A percentile compares a stretch with the other conserved stretches of the same genome.
These are phyloP conservation scores for Pristionchus fissidentatus DNA, from an alignment of 2,888 invertebrate species.

Conservation along the genomic window DNA sequence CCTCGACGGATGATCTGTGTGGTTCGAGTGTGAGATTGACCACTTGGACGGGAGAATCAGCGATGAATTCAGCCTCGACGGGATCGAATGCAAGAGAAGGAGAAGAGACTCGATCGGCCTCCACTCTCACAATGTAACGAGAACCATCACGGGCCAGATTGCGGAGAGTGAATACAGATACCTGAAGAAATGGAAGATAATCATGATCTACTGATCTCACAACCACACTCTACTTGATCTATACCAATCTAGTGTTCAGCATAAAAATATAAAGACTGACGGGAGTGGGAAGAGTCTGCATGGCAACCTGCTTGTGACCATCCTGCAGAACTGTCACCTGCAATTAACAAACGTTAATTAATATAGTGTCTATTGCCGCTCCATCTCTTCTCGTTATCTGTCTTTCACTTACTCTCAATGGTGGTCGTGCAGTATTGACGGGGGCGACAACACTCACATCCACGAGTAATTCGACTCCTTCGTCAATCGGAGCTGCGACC, in stretches of 20 bases:
- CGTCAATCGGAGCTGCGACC: constrained; percentile 48
- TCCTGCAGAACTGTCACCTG: constrained; percentile 29
- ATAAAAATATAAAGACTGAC: constrained; percentile 6
- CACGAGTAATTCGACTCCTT: constrained; percentile 42
- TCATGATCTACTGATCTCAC: neutral
- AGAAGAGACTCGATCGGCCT: constrained; percentile 7
- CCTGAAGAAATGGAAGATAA: neutral
- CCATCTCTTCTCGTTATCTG: neutral
- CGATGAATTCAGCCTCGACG: neutral
- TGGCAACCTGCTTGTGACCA: neutral
- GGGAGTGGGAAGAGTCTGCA: constrained; percentile 26
- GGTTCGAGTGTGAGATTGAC: constrained; percentile 14
- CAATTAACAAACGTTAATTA: neutral
- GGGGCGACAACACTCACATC: constrained; percentile 1
- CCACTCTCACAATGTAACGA: constrained; percentile 42
- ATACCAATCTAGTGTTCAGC: neutral
- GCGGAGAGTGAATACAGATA: neutral
- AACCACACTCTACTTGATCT: neutral
- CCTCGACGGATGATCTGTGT: constrained; percentile 29
- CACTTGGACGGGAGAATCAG: constrained; percentile 11
- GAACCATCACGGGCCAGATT: constrained; percentile 35
- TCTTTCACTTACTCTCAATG: constrained; percentile 1
- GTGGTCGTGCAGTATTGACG: neutral
- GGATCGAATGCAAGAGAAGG: neutral
- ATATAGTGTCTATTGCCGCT: neutral